Base-by-base conservation (phyloP, 2,113 vertebrate genomes). In the Macquaria ambigua region DNA sequence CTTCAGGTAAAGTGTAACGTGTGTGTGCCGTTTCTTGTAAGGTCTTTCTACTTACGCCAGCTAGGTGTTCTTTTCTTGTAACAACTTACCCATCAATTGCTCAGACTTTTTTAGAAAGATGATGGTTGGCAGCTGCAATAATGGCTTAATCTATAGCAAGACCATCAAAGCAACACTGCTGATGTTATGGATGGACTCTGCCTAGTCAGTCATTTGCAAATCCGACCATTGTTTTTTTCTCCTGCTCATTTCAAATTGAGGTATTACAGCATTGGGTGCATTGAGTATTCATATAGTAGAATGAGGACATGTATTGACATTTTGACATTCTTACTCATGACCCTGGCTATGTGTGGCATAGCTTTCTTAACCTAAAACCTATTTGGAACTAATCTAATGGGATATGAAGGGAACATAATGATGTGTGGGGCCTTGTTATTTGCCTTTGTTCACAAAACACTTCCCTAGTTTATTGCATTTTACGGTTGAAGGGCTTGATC, bases 371-470 rank as follows among this genome's bases (percentile, higher is more conserved):
- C 91, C 89, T 68, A 63, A 90, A 86, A 81, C 48, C 76, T 84
- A 86, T 93, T 93, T 91, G 76, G 86, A 85, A 76, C 79, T 77
- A 79, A 84, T 92, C 85, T 91, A 94, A 94, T 90, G 78, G 86
- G 81, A 93, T 95, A 95, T 93, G 90, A 95, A 89, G 77, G 79
- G 72, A 90, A 71, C 88, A 93, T 93, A 95, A 95, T 94, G 91
- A 91, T 91, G 87, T 95, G 86, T 90, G 83, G 81, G 91, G 87
- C 90, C 91, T 90, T 87, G 90, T 89, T 93, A 93, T 95, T 95
- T 94, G 88, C 92, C 86, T 94, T 95, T 95, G 93, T 94, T 94
- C 93, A 93, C 91, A 93, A 93, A 94, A 94, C 90, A 94, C 90
- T 95, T 93, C 91, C 90, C 84, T 86, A 87, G 91, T 93, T 95